These are phyloP conservation scores for Papilio gigon DNA, from an alignment of 2,888 invertebrate species.

Conservation along the genomic window DNA sequence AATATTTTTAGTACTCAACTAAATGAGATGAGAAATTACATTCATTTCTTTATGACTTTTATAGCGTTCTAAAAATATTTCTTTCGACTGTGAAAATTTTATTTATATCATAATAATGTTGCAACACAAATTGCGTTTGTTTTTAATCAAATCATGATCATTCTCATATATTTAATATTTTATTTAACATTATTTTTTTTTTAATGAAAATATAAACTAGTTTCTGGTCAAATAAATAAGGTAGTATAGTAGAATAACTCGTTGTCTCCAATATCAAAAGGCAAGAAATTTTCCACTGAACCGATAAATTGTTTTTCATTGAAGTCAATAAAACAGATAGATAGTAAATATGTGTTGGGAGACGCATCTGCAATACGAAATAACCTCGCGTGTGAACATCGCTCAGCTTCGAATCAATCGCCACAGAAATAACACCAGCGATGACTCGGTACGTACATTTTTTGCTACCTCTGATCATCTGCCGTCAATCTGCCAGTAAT, in stretches of 20 bases:
- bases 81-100: neutral
- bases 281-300: constrained; percentile 23
- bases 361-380: constrained; percentile 26
- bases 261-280: constrained; percentile 13
- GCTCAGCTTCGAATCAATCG: constrained; percentile 57
- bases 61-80: neutral
- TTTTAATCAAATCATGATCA: neutral
- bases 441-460: constrained; percentile 43
- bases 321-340: constrained; percentile 35
- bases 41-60: neutral
- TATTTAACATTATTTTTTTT: too few relatives aligned
- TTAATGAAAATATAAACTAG: neutral
- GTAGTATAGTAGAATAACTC: neutral
- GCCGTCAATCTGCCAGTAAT: constrained; percentile 25
- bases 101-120: neutral
- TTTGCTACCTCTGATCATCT: neutral
- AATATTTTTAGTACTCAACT: constrained; percentile 43
- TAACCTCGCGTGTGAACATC: constrained; percentile 53
- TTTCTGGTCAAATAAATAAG: neutral
- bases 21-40: constrained; percentile 20
- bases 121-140: neutral
- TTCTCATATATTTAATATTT: neutral
- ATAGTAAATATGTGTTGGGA: constrained; percentile 28
- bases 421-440: constrained; percentile 67
- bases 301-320: constrained; percentile 29